Evolutionary conservation across 1,140 invertebrate species (phyloP), one percentile per base, ranked within the genome.

Genomic region (Drosophila sucinea): DNA sequence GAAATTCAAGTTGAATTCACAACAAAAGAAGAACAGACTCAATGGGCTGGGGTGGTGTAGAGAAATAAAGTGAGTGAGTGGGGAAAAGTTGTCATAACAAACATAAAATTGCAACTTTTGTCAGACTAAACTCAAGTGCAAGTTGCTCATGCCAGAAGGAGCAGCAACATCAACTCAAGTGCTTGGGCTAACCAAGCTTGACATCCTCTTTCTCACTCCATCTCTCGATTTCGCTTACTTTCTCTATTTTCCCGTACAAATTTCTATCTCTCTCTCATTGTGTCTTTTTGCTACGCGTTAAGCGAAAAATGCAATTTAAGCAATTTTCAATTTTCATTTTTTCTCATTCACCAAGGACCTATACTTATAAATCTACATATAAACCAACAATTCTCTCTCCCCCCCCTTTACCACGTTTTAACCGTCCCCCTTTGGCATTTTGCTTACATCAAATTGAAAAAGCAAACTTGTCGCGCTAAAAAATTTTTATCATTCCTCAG

Each of bases 301-400:
- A 61, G 44, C 62, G 67, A 67, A 74, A 79, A 86, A 76, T 81
- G 83, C 83, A 87, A 86, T 86, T 86, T 67, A 73, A 82, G 83
- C 83, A 79, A 87, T 86, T 86, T 87, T 87, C 82, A 79, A 86
- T 87, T 86, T 86, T 71, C 71, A 67, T 77, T 85, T 67, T 68
- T 64, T 70, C 47, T 58, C 38, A 47, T 58, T 41, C 33, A 25
- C 47, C 61, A 55, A 57, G 38, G 32, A 41, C 40, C 56, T 55
- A 41, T 35, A 44, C 44, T 41, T 23, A 67, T 44, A 60, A 58
- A 29, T 29, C 1, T 57, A 23, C 61, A 73, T 40, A 32, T 17
- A 30, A 32, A 32, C n/a, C 63, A 51, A 23, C 61, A 33, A 40
- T 56, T 35, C 25, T 32, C 44, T 6, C 6, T 5, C n/a, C 5